Evolutionary conservation across 2,113 vertebrate species (phyloP).

Genomic region (Hystrix cristata): DNA sequence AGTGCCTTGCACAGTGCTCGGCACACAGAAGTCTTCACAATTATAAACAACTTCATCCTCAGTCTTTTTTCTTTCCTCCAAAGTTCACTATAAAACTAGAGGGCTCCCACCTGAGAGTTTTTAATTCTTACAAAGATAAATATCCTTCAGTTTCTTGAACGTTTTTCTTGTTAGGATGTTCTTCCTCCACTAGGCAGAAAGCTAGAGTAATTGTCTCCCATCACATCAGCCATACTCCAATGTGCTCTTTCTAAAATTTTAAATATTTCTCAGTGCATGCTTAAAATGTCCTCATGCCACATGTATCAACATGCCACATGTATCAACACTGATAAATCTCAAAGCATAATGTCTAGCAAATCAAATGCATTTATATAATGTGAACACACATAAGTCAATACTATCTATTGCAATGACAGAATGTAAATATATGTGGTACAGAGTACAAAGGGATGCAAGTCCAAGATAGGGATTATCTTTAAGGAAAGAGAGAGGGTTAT

Average conservation of each 20-base stretch:
- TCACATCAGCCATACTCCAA: neutral
- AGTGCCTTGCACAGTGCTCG: neutral
- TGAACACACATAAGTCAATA: neutral
- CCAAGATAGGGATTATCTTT: neutral
- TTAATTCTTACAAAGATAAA: neutral
- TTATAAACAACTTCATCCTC: neutral
- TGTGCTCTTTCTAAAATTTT: neutral
- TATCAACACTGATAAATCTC: neutral
- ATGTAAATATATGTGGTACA: neutral
- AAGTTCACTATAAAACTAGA: neutral
- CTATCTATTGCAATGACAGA: neutral
- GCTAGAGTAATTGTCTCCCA: neutral
- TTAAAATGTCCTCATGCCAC: neutral
- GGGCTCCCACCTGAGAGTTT: neutral
- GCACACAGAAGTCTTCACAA: neutral
- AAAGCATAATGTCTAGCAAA: neutral
- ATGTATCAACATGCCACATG: neutral
- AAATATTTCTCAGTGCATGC: neutral
- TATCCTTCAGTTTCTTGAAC: neutral
- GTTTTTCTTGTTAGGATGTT: neutral
- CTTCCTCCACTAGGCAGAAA: neutral
- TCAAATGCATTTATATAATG: neutral
- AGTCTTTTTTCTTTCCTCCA: neutral
- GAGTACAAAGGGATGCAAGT: neutral
- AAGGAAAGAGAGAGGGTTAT: neutral